phyloP scores from a whole-genome alignment of 2,797 vertebrate species.

The Heliangelus exortis region DNA sequence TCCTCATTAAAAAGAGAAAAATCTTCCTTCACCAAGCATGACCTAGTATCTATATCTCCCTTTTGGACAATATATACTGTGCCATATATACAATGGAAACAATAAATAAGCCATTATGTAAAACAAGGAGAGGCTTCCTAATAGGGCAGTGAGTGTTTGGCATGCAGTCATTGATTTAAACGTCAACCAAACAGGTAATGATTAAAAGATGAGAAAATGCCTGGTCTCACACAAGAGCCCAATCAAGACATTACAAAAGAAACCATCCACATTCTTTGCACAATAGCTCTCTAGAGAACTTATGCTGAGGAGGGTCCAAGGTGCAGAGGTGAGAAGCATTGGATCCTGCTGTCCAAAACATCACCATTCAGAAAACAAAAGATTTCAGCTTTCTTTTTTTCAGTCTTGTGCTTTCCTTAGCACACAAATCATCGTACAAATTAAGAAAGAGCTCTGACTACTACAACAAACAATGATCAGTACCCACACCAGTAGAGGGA shows the following conservation, averaged over 20 bases:
- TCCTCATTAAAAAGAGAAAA: constrained; percentile 50
- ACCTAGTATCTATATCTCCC: not conserved
- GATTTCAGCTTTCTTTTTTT: not conserved
- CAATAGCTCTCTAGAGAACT: not conserved
- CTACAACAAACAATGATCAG: not conserved
- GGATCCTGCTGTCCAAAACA: not conserved
- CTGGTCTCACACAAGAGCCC: not conserved
- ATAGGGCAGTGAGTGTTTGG: not conserved
- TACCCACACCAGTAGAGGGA: not conserved
- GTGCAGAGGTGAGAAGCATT: not conserved
- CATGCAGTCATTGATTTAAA: constrained; percentile 32
- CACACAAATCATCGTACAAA: not conserved
- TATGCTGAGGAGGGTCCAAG: not conserved
- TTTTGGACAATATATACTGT: constrained; percentile 28
- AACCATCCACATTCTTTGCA: not conserved
- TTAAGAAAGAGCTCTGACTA: not conserved
- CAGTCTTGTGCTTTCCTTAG: not conserved
- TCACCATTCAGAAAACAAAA: not conserved
- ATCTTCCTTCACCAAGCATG: not conserved
- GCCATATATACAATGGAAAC: not conserved
- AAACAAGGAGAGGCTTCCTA: not conserved
- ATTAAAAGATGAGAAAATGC: constrained; percentile 48
- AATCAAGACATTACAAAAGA: constrained; percentile 20
- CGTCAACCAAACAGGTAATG: constrained; percentile 37
- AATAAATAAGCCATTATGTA: constrained; percentile 44